Conservation (phyloP, 2,888 invertebrate genomes). For the Lysandra bellargus region DNA sequence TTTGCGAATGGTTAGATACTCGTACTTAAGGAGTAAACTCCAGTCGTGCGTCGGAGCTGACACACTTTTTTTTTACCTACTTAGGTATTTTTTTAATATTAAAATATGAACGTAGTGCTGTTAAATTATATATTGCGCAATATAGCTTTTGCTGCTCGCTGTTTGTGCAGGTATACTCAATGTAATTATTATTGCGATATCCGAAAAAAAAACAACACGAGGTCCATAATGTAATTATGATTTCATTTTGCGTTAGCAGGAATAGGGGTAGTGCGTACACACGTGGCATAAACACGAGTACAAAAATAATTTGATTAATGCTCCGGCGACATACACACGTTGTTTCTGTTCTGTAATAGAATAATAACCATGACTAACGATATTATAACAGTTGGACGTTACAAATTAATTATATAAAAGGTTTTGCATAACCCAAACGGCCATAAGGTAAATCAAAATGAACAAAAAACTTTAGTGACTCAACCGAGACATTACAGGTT, state of each 20-base stretch:
- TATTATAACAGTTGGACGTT: not conserved
- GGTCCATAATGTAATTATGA: not conserved
- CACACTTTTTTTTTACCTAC: too few relatives aligned
- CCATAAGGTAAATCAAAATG: not conserved
- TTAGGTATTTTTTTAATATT: too few relatives aligned
- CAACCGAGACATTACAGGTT: not conserved
- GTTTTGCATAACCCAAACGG: not conserved
- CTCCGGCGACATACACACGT: slow-evolving; percentile 1
- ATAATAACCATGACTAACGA: not conserved
- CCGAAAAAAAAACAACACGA: not conserved
- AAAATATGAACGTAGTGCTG: too few relatives aligned
- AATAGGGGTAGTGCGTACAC: not conserved
- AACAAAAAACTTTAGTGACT: not conserved
- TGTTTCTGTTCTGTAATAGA: not conserved
- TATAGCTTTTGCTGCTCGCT: too few relatives aligned
- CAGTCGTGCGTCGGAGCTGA: too few relatives aligned
- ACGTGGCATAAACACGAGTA: not conserved
- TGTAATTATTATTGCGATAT: not conserved
- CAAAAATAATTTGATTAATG: slow-evolving; percentile 13
- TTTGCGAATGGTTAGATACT: too few relatives aligned
- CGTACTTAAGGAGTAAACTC: too few relatives aligned
- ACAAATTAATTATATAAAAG: not conserved
- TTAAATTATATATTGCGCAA: too few relatives aligned
- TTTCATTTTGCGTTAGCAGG: not conserved
- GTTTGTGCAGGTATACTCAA: not conserved